These are phyloP conservation scores for Cyprinus carpio DNA, from an alignment of 2,113 vertebrate genomes.

Conservation along the genomic window DNA sequence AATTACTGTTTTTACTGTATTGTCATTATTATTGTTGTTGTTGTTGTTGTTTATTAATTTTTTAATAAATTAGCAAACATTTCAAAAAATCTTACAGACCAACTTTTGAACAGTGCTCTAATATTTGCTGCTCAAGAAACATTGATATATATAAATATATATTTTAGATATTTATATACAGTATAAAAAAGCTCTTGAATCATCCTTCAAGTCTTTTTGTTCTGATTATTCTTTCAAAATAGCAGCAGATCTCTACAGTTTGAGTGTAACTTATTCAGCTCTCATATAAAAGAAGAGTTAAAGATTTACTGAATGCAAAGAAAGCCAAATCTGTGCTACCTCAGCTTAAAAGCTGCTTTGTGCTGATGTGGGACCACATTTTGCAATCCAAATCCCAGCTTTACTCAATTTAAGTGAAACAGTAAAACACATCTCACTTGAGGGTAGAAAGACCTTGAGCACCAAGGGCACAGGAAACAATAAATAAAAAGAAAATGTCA, in stretches of 20 bases:
- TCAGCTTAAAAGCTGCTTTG: conserved; percentile 35
- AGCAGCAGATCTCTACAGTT: neutral
- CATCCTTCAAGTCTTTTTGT: no score
- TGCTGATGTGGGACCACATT: conserved; percentile 27
- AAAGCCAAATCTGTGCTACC: conserved; percentile 24
- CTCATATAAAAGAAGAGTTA: conserved; percentile 18
- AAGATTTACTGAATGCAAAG: conserved; percentile 11
- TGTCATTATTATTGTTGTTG: no score
- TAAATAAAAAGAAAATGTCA: conserved; percentile 39
- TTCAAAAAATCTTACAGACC: no score
- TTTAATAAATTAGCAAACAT: no score
- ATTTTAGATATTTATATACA: no score
- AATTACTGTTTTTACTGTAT: no score
- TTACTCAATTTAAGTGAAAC: conserved; percentile 26
- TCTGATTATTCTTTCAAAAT: neutral
- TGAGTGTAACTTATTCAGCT: conserved; percentile 20
- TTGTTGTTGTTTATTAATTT: no score
- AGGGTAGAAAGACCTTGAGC: conserved; percentile 20
- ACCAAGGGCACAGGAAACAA: conserved; percentile 29
- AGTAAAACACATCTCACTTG: neutral
- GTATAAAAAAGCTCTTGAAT: no score
- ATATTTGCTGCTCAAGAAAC: no score
- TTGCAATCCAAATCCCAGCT: conserved; percentile 39
- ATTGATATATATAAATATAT: no score
- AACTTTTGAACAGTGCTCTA: no score